phyloP scores from a whole-genome alignment of 2,113 vertebrate genomes.

The Alexandromys fortis region DNA sequence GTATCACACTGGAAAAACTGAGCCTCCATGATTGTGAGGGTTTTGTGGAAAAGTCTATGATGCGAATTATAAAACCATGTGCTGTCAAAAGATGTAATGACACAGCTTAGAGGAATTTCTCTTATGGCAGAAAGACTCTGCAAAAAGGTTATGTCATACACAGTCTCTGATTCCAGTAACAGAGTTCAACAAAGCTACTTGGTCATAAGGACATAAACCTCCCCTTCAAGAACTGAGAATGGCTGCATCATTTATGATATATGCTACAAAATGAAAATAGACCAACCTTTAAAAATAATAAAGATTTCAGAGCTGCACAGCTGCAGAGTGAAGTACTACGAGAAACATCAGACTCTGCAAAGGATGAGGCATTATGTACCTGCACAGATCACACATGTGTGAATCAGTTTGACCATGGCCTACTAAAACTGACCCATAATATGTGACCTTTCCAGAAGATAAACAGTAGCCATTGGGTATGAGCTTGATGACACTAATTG shows the following conservation, averaged over 20 bases:
- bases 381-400: accelerated
- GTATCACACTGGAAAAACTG: not conserved
- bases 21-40: not conserved
- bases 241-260: not conserved
- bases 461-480: no score
- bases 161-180: not conserved
- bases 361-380: not conserved
- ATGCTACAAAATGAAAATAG: not conserved
- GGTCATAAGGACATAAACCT: not conserved
- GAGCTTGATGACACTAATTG: not conserved
- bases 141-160: not conserved
- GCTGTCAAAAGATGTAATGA: not conserved
- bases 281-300: not conserved
- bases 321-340: not conserved
- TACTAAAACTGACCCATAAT: accelerated
- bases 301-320: not conserved
- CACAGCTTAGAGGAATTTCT: no score
- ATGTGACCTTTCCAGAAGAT: not conserved
- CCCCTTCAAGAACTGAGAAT: not conserved
- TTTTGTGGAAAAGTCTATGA: not conserved
- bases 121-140: not conserved
- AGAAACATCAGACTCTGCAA: accelerated
- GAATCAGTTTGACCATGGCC: no score
- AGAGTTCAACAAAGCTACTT: not conserved
- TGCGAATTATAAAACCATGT: not conserved